phyloP scores from a whole-genome alignment of 2,797 vertebrate genomes.

The Emydoidea blandingii region DNA sequence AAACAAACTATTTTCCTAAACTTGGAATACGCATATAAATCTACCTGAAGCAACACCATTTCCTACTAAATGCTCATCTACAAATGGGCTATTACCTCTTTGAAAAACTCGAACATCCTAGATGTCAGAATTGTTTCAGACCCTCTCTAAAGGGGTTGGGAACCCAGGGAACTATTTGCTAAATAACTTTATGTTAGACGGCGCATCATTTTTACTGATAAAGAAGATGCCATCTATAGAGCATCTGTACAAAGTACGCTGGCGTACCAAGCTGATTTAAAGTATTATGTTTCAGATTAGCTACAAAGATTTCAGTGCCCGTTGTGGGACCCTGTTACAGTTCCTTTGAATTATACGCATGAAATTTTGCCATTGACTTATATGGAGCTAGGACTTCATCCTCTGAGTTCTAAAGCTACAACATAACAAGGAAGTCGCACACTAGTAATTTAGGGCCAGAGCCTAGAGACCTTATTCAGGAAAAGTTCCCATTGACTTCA shows the following conservation, averaged over 20 bases:
- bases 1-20: not conserved
- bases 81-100: not conserved
- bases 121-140: not conserved
- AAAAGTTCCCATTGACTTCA: not conserved
- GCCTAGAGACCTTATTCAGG: not conserved
- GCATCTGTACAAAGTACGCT: not conserved
- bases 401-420: not conserved
- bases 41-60: not conserved
- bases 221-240: constrained; percentile 38
- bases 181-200: not conserved
- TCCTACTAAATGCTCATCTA: not conserved
- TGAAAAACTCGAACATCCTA: not conserved
- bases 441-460: not conserved
- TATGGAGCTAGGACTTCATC: not conserved
- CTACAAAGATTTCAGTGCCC: constrained; percentile 26
- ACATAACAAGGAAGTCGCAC: not conserved
- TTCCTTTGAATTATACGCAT: not conserved
- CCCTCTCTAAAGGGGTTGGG: not conserved
- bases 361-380: not conserved
- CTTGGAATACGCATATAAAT: rapidly evolving
- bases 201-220: constrained; percentile 21
- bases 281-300: constrained; percentile 47
- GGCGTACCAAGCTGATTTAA: constrained; percentile 13
- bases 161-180: not conserved
- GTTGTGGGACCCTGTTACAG: not conserved